Percentiles rank a stretch among this genome's conserved stretches.
Evolutionary conservation across 2,113 vertebrate genomes (phyloP).

Genomic region (Oryzias celebensis): DNA sequence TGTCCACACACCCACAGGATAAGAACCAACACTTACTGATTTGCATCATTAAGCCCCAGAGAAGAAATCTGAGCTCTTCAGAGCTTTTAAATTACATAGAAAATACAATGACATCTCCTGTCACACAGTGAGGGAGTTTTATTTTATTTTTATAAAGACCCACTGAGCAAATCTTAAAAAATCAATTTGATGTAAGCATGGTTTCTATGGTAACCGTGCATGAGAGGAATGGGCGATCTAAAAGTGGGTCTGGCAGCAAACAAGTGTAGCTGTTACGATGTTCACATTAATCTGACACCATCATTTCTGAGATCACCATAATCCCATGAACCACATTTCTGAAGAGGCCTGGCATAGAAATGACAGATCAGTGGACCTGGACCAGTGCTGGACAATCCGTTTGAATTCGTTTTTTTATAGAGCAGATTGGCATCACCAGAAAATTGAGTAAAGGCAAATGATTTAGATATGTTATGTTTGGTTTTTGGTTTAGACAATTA

Average conservation of each 20-base stretch:
- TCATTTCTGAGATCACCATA: conserved; percentile 6
- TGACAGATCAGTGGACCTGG: background rate
- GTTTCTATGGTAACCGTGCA: conserved; percentile 66
- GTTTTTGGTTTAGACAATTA: too few relatives aligned
- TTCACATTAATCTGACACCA: background rate
- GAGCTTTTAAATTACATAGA: conserved; percentile 2
- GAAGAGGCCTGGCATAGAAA: background rate
- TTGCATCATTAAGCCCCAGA: conserved; percentile 11
- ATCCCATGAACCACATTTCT: conserved; percentile 1
- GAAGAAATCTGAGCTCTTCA: background rate
- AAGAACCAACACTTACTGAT: conserved; percentile 19
- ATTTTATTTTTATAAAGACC: conserved; percentile 4
- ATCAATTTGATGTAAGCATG: conserved; percentile 50
- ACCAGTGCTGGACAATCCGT: too few relatives aligned
- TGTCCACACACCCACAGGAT: conserved; percentile 9
- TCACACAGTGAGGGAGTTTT: background rate
- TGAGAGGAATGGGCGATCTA: conserved; percentile 26
- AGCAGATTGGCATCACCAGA: too few relatives aligned
- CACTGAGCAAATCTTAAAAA: conserved; percentile 22
- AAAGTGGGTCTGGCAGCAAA: conserved; percentile 17
- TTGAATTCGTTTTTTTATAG: too few relatives aligned
- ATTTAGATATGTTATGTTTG: too few relatives aligned
- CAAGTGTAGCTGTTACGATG: background rate
- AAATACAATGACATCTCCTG: background rate
- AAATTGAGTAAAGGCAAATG: too few relatives aligned